Conservation (phyloP, 2,113 vertebrate species). For the Mungos mungo region DNA sequence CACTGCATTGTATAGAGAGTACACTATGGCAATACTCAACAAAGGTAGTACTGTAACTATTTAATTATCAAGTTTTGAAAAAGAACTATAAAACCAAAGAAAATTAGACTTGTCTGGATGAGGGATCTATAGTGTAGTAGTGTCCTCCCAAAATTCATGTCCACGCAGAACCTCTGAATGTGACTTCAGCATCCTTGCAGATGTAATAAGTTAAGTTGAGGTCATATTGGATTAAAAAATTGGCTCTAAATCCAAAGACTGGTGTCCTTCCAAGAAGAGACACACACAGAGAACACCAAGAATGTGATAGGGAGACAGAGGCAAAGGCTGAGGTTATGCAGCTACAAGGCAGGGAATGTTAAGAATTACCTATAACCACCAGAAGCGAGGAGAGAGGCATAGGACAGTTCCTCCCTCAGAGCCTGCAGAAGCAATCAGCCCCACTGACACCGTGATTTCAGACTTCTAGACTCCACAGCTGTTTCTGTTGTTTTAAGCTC, state of each 20-base stretch:
- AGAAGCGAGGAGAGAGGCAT: not conserved
- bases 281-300: not conserved
- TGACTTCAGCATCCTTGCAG: not conserved
- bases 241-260: not conserved
- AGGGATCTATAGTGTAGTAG: not conserved
- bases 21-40: not conserved
- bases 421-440: not conserved
- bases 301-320: not conserved
- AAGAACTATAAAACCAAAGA: not conserved
- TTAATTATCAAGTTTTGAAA: not conserved
- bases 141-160: not conserved
- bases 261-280: not conserved
- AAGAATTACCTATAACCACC: not conserved
- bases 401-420: not conserved
- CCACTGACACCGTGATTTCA: not conserved
- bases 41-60: not conserved
- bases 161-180: not conserved
- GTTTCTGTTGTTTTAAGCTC: not conserved
- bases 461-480: not conserved
- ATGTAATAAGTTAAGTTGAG: not conserved
- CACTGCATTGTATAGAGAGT: not conserved
- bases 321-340: not conserved
- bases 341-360: not conserved
- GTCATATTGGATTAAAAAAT: not conserved
- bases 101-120: conserved; percentile 15